phyloP scores from a whole-genome alignment of 2,888 invertebrate species.

The Operophtera brumata region DNA sequence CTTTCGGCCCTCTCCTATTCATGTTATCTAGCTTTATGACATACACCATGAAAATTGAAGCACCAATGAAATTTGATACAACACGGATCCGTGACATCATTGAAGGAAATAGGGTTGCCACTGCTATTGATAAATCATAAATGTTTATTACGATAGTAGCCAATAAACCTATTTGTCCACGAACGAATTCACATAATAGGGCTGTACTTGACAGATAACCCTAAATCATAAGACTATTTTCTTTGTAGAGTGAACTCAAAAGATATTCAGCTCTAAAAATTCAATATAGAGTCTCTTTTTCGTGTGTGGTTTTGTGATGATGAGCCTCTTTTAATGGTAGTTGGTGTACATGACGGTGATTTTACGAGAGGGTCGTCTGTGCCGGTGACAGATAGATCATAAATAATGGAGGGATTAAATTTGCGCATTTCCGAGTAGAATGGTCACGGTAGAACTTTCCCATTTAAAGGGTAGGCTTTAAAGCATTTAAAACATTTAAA shows the following conservation, averaged over 20 bases:
- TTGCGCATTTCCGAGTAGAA: conserved; percentile 27
- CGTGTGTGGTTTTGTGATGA: conserved; percentile 13
- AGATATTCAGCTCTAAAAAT: conserved; percentile 36
- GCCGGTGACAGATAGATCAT: conserved; percentile 48
- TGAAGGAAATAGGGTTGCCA: conserved; percentile 45
- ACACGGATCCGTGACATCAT: conserved; percentile 45
- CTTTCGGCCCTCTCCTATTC: neutral
- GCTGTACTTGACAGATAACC: conserved; percentile 64
- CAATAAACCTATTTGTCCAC: conserved; percentile 77
- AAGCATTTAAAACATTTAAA: too few species aligned
- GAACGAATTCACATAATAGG: conserved; percentile 69
- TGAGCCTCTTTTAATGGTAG: conserved; percentile 46
- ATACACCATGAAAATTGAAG: conserved; percentile 11
- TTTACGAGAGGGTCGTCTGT: conserved; percentile 57
- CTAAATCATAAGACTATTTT: conserved; percentile 70
- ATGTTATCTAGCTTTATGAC: neutral
- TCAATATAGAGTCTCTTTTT: conserved; percentile 30
- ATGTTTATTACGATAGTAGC: conserved; percentile 67
- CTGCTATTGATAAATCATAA: conserved; percentile 60
- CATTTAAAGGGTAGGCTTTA: too few species aligned
- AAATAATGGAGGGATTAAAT: conserved; percentile 47
- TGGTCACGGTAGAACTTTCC: too few species aligned
- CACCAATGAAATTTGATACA: conserved; percentile 37
- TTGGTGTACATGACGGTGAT: conserved; percentile 52
- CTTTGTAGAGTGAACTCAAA: conserved; percentile 43